Base-by-base conservation (phyloP, 2,113 vertebrate species). In the Sinocyclocheilus anophthalmus region DNA sequence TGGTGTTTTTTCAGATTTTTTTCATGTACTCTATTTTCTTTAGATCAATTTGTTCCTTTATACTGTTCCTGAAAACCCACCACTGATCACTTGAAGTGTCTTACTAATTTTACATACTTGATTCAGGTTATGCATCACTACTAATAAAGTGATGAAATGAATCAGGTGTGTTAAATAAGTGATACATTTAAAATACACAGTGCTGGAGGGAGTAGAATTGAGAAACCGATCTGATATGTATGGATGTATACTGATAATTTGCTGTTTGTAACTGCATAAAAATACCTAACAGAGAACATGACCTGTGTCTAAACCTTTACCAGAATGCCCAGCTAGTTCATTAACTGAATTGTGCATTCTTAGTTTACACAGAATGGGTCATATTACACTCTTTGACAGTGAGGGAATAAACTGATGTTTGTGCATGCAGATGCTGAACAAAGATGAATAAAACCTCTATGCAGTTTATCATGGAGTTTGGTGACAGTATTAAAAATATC, bases 371-470 rank as follows among this genome's bases (percentile, higher is more conserved):
- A 77, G 24, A 73, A 73, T n/a, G 76, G 26, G 16, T 33, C 26
- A 37, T 76, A 6, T 76, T 53, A 18, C 45, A 18, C 73, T 48
- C 1, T 77, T 55, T 55, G 76, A 77, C 26, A 10, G 50, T 33
- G 48, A 77, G 48, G 16, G n/a, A 22, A 55, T 5, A 53, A 53
- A 53, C 14, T 18, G 53, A 77, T 39, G 53, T 79, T 59, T 79
- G 55, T 79, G 76, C 26, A 59, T 79, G 76, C 26, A 59, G 53
- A 37, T 78, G 53, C 50, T 78, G 30, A 26, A 37, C 20, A 79
- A 33, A 33, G 30, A 33, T 33, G 30, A 33, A 59, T 79, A 79
- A 79, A 79, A 79, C 55, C 24, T 78, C 50, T 55, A 55, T 78
- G 48, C 8, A 78, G 26, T 57, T 33, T 55, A 78, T 30, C 50